phyloP scores from a whole-genome alignment of 2,888 invertebrate genomes.

The Abrostola tripartita region DNA sequence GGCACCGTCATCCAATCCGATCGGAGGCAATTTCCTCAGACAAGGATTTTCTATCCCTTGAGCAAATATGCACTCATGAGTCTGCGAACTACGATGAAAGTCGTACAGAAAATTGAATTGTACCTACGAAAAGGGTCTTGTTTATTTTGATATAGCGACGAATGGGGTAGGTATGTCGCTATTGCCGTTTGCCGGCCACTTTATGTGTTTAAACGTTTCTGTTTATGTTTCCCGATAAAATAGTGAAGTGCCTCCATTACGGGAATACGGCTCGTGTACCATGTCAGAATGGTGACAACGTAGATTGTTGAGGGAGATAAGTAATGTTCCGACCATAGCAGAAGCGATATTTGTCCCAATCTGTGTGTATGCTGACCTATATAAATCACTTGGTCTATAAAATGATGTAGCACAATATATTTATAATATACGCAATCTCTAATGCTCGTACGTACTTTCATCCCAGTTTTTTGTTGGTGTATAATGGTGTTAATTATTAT shows the following conservation, averaged over 20 bases:
- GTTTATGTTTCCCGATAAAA: conserved; percentile 50
- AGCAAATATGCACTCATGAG: conserved; percentile 80
- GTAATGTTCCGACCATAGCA: conserved; percentile 25
- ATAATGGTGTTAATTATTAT: too few relatives aligned
- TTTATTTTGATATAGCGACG: conserved; percentile 59
- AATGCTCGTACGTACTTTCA: too few relatives aligned
- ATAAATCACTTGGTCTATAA: neutral
- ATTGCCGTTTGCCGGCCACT: conserved; percentile 41
- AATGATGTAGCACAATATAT: conserved; percentile 3
- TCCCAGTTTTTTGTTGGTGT: too few relatives aligned
- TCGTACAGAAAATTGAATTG: conserved; percentile 79
- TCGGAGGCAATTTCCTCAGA: conserved; percentile 78
- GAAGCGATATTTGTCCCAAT: conserved; percentile 36
- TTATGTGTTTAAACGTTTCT: conserved; percentile 50
- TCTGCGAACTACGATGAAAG: conserved; percentile 71
- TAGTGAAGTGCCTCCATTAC: conserved; percentile 47
- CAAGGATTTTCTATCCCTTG: conserved; percentile 78
- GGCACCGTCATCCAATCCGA: conserved; percentile 75
- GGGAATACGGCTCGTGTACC: conserved; percentile 28
- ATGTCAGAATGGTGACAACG: conserved; percentile 34
- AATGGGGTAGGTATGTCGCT: conserved; percentile 45
- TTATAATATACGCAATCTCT: neutral
- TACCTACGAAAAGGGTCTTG: conserved; percentile 68
- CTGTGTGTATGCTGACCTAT: conserved; percentile 19
- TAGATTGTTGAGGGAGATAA: conserved; percentile 41